Evolutionary conservation across 1,140 invertebrate genomes (phyloP), one percentile per base, ranked within the genome.

Genomic region (Drosophila nigrodunni): DNA sequence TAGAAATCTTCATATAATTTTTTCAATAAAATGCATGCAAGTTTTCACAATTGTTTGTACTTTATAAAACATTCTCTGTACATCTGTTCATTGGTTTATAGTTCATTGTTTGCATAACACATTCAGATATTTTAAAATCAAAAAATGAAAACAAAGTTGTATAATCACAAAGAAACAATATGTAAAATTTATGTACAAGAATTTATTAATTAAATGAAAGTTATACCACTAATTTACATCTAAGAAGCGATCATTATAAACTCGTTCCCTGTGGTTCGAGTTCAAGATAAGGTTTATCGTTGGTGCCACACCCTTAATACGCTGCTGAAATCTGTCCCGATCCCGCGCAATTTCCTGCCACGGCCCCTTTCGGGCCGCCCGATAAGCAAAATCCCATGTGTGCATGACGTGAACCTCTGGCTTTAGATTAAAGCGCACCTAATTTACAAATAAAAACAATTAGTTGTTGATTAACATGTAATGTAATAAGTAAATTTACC

Each of bases 271-370:
- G 80, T 95, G 94, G 69, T 94, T 80, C 0, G 65, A 58, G 47
- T 86, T 89, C 34, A 95, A 90, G 59, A 95, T 85, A 7, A 92
- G 93, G 67, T 93, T 88, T 11, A 96, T 79, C 43, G 93, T 78
- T 34, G 77, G 49, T 25, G 92, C 93, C 1, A 93, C 89, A 1
- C 89, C 78, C 8, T 89, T 72, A 44, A 95, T 94, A 21, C 94
- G 92, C 6, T 83, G 79, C 39, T 92, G 92, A 83, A 96, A 96
- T 68, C 95, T 91, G 9, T 89, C 93, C 25, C 94, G 92, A 78
- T 96, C 95, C 10, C 94, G 92, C 1, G 93, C 95, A 65, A 93
- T 93, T 79, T 93, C 82, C 80, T 96, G 95, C 95, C 95, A 96
- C 13, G 93, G 64, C 21, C 95, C 95, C 82, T 93, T 94, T 37